Percentiles rank a stretch among this genome's conserved stretches.
These are phyloP conservation scores for Eilema caniola DNA, from an alignment of 2,888 invertebrate genomes.

Conservation along the genomic window DNA sequence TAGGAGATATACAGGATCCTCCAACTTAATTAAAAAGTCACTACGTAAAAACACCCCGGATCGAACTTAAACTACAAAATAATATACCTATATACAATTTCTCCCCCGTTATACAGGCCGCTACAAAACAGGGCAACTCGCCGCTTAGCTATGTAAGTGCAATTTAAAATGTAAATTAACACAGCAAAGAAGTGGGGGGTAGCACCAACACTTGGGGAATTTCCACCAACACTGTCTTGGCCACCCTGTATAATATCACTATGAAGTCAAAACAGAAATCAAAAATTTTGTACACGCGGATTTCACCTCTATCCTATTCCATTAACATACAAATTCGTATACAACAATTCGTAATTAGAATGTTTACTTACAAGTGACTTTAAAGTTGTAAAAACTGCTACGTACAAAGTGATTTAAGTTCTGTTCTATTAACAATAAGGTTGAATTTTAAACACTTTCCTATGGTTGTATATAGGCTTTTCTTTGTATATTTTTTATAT, in stretches of 20 bases:
- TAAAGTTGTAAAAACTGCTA: constrained; percentile 52
- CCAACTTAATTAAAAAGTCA: constrained; percentile 17
- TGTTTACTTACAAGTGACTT: constrained; percentile 12
- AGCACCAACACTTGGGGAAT: constrained; percentile 69
- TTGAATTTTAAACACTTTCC: constrained; percentile 47
- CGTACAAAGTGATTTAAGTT: constrained; percentile 45
- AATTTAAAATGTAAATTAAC: constrained; percentile 88
- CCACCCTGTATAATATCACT: constrained; percentile 61
- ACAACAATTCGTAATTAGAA: neutral
- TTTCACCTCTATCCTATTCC: neutral
- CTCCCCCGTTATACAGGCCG: constrained; percentile 62
- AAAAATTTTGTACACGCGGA: constrained; percentile 14
- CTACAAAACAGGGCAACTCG: constrained; percentile 80
- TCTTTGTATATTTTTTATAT: constrained; percentile 72
- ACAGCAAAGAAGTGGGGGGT: constrained; percentile 83
- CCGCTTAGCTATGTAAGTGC: constrained; percentile 85
- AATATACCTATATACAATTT: constrained; percentile 27
- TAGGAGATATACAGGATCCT: neutral
- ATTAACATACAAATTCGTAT: constrained; percentile 23
- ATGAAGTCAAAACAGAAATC: constrained; percentile 31
- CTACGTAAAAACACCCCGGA: constrained; percentile 42
- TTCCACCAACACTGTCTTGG: constrained; percentile 78
- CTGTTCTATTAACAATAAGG: constrained; percentile 38
- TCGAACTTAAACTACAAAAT: constrained; percentile 40
- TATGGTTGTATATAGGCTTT: constrained; percentile 62